Conservation (phyloP, 2,888 invertebrate genomes). For the Asteroscopus sphinx region DNA sequence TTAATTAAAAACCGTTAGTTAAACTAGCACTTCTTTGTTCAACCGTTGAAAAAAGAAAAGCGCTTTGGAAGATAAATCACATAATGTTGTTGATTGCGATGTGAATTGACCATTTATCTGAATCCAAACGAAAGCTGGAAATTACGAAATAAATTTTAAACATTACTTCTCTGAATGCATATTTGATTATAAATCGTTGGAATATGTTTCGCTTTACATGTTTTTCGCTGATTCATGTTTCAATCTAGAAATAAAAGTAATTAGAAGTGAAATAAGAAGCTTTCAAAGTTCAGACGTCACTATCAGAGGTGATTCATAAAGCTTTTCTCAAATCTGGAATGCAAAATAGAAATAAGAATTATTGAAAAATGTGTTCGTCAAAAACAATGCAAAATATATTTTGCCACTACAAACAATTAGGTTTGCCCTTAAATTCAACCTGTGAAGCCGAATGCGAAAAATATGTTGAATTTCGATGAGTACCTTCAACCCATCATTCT, state of each 20-base stretch:
- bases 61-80: slow-evolving; percentile 21
- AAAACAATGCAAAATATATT: no score
- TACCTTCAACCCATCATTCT: slow-evolving; percentile 5
- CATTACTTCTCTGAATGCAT: slow-evolving; percentile 5
- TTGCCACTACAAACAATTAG: neutral
- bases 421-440: neutral
- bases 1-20: neutral
- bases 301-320: slow-evolving; percentile 1
- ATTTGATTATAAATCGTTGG: slow-evolving; percentile 8
- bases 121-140: slow-evolving; percentile 2
- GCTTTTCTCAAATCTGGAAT: neutral
- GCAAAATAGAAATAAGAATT: neutral
- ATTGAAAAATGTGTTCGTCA: neutral
- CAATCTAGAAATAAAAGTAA: slow-evolving; percentile 1
- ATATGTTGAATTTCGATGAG: slow-evolving; percentile 3
- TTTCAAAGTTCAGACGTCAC: neutral
- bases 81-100: slow-evolving; percentile 11
- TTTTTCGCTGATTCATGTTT: slow-evolving; percentile 5
- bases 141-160: slow-evolving; percentile 4
- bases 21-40: slow-evolving; percentile 1
- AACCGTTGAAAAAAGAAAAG: slow-evolving; percentile 19
- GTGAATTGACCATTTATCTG: slow-evolving; percentile 14
- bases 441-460: neutral
- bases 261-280: slow-evolving; percentile 4
- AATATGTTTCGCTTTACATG: slow-evolving; percentile 5